Conservation (phyloP, 2,888 invertebrate genomes). For the Dasypolia templi region DNA sequence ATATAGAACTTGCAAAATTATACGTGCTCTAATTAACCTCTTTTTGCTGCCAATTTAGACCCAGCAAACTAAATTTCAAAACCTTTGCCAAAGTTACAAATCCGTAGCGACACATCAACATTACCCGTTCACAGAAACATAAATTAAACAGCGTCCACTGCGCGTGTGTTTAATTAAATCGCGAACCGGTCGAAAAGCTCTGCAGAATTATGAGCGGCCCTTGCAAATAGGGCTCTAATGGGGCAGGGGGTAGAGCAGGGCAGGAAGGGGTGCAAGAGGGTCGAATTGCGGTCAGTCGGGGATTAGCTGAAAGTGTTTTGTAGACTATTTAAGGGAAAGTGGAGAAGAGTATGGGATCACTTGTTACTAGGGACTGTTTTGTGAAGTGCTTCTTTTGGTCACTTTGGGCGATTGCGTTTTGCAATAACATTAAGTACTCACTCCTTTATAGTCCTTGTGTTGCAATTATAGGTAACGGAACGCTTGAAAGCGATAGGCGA, state of each 20-base stretch:
- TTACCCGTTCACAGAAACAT: slow-evolving; percentile 8
- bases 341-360: slow-evolving; percentile 31
- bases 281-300: slow-evolving; percentile 64
- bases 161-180: slow-evolving; percentile 62
- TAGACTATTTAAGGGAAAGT: slow-evolving; percentile 50
- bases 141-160: slow-evolving; percentile 38
- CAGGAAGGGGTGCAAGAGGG: slow-evolving; percentile 33
- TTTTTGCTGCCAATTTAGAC: neutral
- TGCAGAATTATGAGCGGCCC: slow-evolving; percentile 53
- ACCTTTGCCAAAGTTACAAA: slow-evolving; percentile 4
- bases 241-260: slow-evolving; percentile 27
- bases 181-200: slow-evolving; percentile 52
- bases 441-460: too few species aligned
- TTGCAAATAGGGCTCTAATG: slow-evolving; percentile 65
- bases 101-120: slow-evolving; percentile 3
- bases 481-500: neutral
- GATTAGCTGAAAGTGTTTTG: slow-evolving; percentile 64
- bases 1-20: too few species aligned
- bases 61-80: neutral
- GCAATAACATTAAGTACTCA: neutral
- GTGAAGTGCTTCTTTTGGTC: slow-evolving; percentile 1
- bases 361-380: slow-evolving; percentile 26
- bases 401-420: slow-evolving; percentile 1
- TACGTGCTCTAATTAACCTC: neutral
- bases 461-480: slow-evolving; percentile 5